Percentiles rank a stretch among this genome's conserved stretches.
These are phyloP conservation scores for Netelia melanura DNA, from an alignment of 2,888 invertebrate genomes.

Conservation along the genomic window DNA sequence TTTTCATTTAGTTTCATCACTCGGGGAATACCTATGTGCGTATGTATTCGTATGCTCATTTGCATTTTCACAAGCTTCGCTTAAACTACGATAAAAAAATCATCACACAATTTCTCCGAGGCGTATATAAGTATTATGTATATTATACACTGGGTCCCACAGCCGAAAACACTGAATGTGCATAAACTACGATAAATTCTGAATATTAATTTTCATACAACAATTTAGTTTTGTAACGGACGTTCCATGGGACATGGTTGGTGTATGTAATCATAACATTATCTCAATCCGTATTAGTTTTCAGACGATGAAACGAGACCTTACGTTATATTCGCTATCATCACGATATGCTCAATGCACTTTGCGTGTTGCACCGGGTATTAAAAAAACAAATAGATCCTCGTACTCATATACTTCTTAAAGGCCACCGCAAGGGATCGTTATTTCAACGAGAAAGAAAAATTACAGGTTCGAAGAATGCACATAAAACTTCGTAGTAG, in stretches of 20 bases:
- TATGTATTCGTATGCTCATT: constrained; percentile 40
- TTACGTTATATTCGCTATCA: not conserved
- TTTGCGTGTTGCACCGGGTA: not conserved
- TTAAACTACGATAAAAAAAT: constrained; percentile 64
- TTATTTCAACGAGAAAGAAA: constrained; percentile 32
- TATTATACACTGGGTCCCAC: constrained; percentile 47
- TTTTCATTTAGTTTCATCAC: constrained; percentile 23
- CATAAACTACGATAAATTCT: constrained; percentile 44
- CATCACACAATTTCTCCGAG: constrained; percentile 44
- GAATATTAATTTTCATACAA: constrained; percentile 20
- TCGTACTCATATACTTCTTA: constrained; percentile 8
- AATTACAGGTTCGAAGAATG: constrained; percentile 30
- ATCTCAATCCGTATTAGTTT: not conserved
- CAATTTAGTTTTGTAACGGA: constrained; percentile 23
- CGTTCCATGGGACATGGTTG: not conserved
- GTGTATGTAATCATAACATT: not conserved
- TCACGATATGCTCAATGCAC: not conserved
- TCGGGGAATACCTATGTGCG: constrained; percentile 34
- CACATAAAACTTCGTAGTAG: constrained; percentile 57
- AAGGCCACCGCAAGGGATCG: constrained; percentile 24
- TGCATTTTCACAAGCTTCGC: constrained; percentile 43
- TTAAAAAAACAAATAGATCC: constrained; percentile 6
- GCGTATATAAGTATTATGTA: constrained; percentile 34
- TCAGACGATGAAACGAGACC: not conserved
- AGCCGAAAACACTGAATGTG: constrained; percentile 53